These are phyloP conservation scores for Pedetes capensis DNA, from an alignment of 2,113 vertebrate genomes.

Conservation along the genomic window DNA sequence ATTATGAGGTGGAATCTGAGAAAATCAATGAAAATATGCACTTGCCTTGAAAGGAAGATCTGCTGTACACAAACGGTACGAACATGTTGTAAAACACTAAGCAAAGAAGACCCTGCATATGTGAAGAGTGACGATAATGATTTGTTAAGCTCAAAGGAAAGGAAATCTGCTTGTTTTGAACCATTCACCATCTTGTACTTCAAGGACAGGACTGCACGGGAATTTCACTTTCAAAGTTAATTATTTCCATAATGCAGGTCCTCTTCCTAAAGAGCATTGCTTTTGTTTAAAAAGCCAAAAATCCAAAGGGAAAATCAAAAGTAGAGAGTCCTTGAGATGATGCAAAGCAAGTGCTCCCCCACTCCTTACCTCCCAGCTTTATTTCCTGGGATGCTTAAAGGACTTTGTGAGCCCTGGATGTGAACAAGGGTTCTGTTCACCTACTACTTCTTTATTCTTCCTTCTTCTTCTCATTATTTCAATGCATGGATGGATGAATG, in stretches of 20 bases:
- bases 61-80: too few species aligned
- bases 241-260: neutral
- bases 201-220: neutral
- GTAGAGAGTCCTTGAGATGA: neutral
- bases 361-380: neutral
- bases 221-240: neutral
- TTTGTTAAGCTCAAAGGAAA: neutral
- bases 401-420: neutral
- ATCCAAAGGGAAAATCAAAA: neutral
- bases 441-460: neutral
- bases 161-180: neutral
- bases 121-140: neutral
- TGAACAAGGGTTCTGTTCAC: neutral
- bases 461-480: neutral
- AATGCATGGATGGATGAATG: neutral
- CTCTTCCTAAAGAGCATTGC: neutral
- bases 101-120: neutral
- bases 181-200: neutral
- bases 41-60: neutral
- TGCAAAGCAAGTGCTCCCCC: neutral
- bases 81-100: neutral
- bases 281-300: neutral
- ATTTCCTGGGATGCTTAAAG: neutral
- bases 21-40: neutral
- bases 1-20: neutral